Evolutionary conservation across 2,888 invertebrate species (phyloP).

Genomic region (Noctua pronuba): DNA sequence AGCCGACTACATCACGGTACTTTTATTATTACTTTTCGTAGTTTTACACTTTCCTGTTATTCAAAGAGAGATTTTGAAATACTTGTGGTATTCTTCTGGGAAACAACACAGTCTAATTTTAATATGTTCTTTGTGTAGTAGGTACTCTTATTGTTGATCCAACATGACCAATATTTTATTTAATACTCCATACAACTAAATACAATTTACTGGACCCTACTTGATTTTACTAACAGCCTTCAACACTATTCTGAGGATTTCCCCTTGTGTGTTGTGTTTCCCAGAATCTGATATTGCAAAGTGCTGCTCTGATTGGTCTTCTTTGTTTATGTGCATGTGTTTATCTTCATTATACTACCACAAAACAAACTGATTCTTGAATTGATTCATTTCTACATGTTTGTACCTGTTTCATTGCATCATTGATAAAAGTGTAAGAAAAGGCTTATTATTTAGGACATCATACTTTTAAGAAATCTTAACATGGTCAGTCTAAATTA

Average conservation of each 20-base stretch:
- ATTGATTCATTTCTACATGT: slow-evolving; percentile 28
- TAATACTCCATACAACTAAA: neutral
- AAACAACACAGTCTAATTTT: neutral
- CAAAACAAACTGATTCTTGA: neutral
- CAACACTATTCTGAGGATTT: slow-evolving; percentile 11
- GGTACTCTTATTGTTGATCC: neutral
- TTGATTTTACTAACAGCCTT: slow-evolving; percentile 9
- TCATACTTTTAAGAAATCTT: neutral
- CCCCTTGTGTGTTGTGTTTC: slow-evolving; percentile 22
- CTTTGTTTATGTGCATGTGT: slow-evolving; percentile 10
- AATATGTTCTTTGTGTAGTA: neutral
- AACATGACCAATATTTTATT: neutral
- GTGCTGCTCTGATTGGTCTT: neutral
- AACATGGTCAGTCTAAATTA: neutral
- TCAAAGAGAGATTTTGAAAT: neutral
- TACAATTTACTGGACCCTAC: neutral
- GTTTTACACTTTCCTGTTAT: slow-evolving; percentile 3
- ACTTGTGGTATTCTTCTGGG: neutral
- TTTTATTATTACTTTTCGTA: slow-evolving; percentile 18
- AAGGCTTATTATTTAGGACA: neutral
- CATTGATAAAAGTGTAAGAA: neutral
- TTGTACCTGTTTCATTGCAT: slow-evolving; percentile 17
- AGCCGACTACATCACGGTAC: slow-evolving; percentile 13
- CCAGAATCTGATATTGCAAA: slow-evolving; percentile 21
- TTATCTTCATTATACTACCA: neutral